Base-by-base conservation (phyloP, 2,113 vertebrate genomes). In the Syrmaticus mikado region DNA sequence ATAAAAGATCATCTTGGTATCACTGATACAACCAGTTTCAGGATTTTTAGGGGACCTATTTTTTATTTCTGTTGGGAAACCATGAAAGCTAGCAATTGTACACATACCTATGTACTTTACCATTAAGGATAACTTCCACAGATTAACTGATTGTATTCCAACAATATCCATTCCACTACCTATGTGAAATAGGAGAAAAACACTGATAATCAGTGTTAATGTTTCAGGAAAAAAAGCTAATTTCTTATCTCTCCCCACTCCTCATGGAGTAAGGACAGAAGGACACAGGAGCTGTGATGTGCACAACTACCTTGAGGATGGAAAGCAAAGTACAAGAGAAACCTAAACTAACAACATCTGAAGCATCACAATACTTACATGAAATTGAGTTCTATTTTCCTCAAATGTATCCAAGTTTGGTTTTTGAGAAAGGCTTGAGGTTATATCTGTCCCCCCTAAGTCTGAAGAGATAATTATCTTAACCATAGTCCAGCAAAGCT, bases 221-320 rank as follows among this genome's bases (percentile, higher is more conserved):
- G 5, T 38, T 74, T 58, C 16, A 27, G 16, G 55, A 43, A 34
- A n/a, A 43, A 16, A 14, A 18, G 32, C 22, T 43, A 25, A 41
- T 43, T 41, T 34, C 27, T 78, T 53, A 50, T 50, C 3, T 30
- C n/a, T 77, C 28, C 66, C 34, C 15, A 20, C 4, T 40, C 10
- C 19, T 40, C 0, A 0, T 11, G 20, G 36, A 46, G 10, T 7
- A 27, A 65, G 21, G 45, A n/a, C 28, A 38, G 4, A 55, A 3
- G 1, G 21, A 11, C 45, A 6, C 2, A 14, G 40, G 16, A 67
- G 52, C 4, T 66, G 16, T 46, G 2, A 4, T 28, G 5, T 53
- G 7, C 22, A 30, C 9, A 81, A 16, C 7, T 52, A 13, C 7
- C 40, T 25, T 27, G 25, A 79, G n/a, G 36, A 73, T 7, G 24